Evolutionary conservation across 2,888 invertebrate species (phyloP), one percentile per base, ranked within the genome.

Genomic region (Dione juno): DNA sequence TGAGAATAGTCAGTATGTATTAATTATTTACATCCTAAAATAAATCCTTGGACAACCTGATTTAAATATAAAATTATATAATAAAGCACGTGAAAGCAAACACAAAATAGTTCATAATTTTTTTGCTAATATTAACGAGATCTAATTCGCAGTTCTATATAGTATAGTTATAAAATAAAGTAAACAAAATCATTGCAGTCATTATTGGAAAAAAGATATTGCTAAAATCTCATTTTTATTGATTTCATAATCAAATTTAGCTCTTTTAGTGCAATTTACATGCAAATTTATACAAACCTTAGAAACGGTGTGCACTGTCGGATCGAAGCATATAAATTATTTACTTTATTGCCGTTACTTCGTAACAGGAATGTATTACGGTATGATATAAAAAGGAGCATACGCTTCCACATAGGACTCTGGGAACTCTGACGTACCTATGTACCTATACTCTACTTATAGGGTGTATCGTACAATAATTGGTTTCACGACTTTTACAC

Each of bases 201-300:
- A 45, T 61, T 61, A 61, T 11, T n/a, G 21, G 61, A 35, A 61
- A 28, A 43, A 45, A 61, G 21, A 10, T 16, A 61, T 61, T 61
- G 45, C 45, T 35, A 61, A 61, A 35, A 45, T 43, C 61, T n/a
- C 28, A 45, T 28, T 45, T 61, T 61, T 45, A 19, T 50, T 50
- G 19, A 50, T 35, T 21, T 19, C 13, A 48, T 52, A 40, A 67
- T 67, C 40, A 67, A 58, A 58, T 37, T 37, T 21, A 37, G 10
- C 37, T 28, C 10, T 53, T 52, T 50, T 63, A 50, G 43, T 45
- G 61, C 28, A 48, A 50, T 72, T 57, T 63, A 64, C 43, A 72
- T 72, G 69, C 50, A 69, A 72, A 72, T 72, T 48, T 66, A 69
- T 63, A 68, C 66, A 68, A 69, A 63, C 52, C 69, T 66, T 53